Percentiles rank a stretch among this genome's conserved stretches.
These are phyloP conservation scores for Rallus crepitans DNA, from an alignment of 2,797 vertebrate species.

Conservation along the genomic window DNA sequence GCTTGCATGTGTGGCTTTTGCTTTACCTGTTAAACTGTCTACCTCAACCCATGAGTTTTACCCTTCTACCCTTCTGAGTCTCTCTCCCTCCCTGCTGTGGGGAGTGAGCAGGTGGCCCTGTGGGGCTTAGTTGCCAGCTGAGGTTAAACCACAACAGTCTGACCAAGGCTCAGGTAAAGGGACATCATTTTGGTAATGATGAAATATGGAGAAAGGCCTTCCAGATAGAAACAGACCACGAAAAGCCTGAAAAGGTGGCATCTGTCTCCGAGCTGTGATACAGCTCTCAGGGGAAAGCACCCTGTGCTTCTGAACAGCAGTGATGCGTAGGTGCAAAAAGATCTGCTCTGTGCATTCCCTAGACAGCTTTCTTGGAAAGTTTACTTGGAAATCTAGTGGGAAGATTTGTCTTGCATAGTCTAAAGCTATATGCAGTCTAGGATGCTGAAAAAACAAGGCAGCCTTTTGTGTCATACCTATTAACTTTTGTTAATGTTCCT, in stretches of 20 bases:
- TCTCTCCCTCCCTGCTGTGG: no score
- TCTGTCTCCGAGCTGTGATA: fast-evolving
- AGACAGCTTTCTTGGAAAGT: not conserved
- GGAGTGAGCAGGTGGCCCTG: no score
- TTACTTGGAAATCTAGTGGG: not conserved
- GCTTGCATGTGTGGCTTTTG: no score
- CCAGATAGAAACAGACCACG: not conserved
- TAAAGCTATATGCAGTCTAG: not conserved
- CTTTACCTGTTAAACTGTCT: no score
- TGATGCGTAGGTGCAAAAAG: not conserved
- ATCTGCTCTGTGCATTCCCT: not conserved
- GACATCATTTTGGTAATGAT: not conserved
- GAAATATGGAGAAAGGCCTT: not conserved
- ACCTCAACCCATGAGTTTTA: no score
- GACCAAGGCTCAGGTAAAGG: not conserved
- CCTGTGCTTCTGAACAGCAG: not conserved
- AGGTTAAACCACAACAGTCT: not conserved
- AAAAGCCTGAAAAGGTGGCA: not conserved
- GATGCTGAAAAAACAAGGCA: not conserved
- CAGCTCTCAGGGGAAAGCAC: not conserved
- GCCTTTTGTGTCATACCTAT: not conserved
- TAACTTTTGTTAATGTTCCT: not conserved
- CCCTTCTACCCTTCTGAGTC: no score
- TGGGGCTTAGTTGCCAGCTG: no score
- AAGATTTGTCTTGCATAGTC: fast-evolving